These are phyloP conservation scores for Neelides sp. DNA, from an alignment of 1,140 invertebrate species.

Conservation along the genomic window DNA sequence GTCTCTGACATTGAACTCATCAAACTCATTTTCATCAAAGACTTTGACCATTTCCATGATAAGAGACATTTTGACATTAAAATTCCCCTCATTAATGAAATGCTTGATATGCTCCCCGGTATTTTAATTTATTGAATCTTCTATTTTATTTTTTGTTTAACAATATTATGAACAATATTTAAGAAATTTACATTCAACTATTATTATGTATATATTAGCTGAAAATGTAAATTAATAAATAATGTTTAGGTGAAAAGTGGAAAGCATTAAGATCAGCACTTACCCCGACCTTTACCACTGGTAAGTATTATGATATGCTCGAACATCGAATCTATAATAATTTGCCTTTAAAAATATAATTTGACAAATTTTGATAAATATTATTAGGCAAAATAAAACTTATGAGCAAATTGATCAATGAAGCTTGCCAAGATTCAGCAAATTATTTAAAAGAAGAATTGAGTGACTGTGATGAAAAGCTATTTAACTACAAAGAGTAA, in stretches of 20 bases:
- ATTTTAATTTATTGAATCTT: not conserved
- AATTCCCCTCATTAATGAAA: slow-evolving; percentile 15
- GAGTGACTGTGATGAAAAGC: not conserved
- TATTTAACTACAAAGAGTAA: slow-evolving; percentile 3
- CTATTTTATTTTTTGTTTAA: no score
- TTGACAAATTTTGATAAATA: not conserved
- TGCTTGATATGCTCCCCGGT: slow-evolving; percentile 23
- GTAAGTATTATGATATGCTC: not conserved
- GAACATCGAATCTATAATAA: not conserved
- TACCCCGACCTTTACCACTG: slow-evolving; percentile 15
- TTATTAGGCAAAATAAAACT: not conserved
- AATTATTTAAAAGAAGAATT: not conserved
- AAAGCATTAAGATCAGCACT: slow-evolving; percentile 14
- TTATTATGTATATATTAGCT: not conserved
- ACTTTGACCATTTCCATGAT: slow-evolving; percentile 45
- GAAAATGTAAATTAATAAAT: slow-evolving; percentile 35
- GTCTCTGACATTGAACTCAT: slow-evolving; percentile 38
- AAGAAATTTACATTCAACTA: not conserved
- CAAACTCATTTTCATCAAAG: slow-evolving; percentile 41
- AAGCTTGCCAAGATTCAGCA: not conserved
- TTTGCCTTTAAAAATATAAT: not conserved
- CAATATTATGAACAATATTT: not conserved
- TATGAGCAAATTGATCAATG: not conserved
- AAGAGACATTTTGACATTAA: slow-evolving; percentile 23
- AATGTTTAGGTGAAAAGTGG: slow-evolving; percentile 39